Percentiles rank a stretch among this genome's conserved stretches.
Conservation (phyloP, 2,113 vertebrate species). For the Vulpes vulpes region DNA sequence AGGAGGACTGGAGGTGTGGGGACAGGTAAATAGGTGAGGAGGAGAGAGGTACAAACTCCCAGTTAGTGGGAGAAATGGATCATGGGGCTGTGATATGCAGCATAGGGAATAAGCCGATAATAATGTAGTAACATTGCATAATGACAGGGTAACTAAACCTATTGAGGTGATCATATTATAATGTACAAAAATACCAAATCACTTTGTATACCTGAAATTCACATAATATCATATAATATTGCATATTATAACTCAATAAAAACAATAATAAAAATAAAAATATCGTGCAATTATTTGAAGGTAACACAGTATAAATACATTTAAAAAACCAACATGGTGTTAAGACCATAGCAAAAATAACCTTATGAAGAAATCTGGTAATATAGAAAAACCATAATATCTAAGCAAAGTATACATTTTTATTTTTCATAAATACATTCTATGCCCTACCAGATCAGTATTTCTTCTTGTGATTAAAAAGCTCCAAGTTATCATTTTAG, state of each 20-base stretch:
- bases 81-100: neutral
- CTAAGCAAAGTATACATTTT: neutral
- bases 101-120: neutral
- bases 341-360: neutral
- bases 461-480: neutral
- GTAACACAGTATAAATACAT: neutral
- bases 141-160: neutral
- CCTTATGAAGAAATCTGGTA: neutral
- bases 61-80: neutral
- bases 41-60: neutral
- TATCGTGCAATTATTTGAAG: neutral
- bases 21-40: neutral
- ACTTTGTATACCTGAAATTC: neutral
- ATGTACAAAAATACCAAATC: neutral
- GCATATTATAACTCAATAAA: neutral
- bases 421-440: neutral
- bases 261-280: neutral
- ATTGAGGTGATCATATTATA: neutral
- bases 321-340: neutral
- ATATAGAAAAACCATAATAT: neutral
- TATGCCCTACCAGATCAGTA: neutral
- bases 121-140: neutral
- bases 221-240: neutral
- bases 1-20: neutral
- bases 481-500: neutral